Percentiles rank a stretch among this genome's conserved stretches.
Evolutionary conservation across 2,797 vertebrate genomes (phyloP).

Genomic region (Graptemys geographica): DNA sequence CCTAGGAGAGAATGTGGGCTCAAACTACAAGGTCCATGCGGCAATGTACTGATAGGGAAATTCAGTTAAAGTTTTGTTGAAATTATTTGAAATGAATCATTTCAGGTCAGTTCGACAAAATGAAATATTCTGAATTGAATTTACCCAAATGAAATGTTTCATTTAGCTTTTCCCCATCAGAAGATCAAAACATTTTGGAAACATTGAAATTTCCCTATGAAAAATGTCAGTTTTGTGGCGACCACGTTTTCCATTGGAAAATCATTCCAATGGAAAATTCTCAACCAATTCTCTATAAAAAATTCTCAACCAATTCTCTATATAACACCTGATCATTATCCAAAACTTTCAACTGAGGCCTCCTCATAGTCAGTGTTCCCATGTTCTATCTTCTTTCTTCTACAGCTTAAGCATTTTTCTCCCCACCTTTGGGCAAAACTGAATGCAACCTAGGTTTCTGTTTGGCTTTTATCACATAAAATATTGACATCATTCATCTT

Average conservation of each 20-base stretch:
- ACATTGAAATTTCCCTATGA: neutral
- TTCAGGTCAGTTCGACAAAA: neutral
- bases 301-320: neutral
- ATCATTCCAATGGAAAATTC: neutral
- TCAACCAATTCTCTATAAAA: neutral
- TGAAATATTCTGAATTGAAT: neutral
- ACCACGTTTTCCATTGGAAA: neutral
- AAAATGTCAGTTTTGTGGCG: neutral
- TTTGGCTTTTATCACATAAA: neutral
- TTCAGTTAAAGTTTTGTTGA: neutral
- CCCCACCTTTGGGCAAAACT: neutral
- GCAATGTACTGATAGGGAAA: neutral
- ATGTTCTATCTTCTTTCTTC: neutral
- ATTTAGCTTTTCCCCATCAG: too few relatives aligned
- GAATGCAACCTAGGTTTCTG: neutral
- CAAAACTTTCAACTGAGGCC: neutral
- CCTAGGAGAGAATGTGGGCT: neutral
- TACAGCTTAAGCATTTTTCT: neutral
- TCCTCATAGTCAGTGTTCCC: neutral
- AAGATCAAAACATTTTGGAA: neutral
- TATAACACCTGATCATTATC: neutral
- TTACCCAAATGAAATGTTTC: neutral
- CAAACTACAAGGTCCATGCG: neutral
- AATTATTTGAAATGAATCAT: neutral
- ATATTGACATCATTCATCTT: neutral